phyloP scores from a whole-genome alignment of 2,797 vertebrate species.

The Sternotherus odoratus region DNA sequence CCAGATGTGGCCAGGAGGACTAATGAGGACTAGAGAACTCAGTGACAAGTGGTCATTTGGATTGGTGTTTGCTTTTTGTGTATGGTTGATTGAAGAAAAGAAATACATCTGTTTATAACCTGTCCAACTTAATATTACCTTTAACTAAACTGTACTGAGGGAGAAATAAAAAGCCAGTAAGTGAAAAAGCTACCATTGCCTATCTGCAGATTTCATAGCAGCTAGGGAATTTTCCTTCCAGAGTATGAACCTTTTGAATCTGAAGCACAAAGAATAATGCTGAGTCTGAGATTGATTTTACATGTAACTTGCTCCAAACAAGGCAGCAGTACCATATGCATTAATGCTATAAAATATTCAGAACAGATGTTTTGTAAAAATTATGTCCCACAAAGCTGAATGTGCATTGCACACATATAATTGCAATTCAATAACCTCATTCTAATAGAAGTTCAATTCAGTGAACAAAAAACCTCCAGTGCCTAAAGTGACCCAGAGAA shows the following conservation, averaged over 20 bases:
- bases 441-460: slow-evolving; percentile 4
- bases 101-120: slow-evolving; percentile 53
- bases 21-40: background rate
- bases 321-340: background rate
- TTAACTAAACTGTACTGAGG: slow-evolving; percentile 54
- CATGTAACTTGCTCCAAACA: background rate
- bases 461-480: background rate
- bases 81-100: slow-evolving; percentile 2
- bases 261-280: background rate
- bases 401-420: background rate
- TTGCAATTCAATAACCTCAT: background rate
- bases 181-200: slow-evolving; percentile 13
- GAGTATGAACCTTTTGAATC: background rate
- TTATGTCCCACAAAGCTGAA: background rate
- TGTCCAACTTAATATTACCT: slow-evolving; percentile 52
- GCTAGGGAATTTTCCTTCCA: slow-evolving; percentile 43
- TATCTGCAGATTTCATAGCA: slow-evolving; percentile 41
- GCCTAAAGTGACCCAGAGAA: background rate
- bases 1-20: background rate
- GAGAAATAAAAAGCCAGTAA: slow-evolving; percentile 31
- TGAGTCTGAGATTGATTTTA: background rate
- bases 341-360: background rate
- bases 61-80: slow-evolving; percentile 49
- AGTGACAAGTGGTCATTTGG: slow-evolving; percentile 39
- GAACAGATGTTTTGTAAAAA: background rate